Conservation (phyloP, 2,888 invertebrate species). For the Oscheius sp. region DNA sequence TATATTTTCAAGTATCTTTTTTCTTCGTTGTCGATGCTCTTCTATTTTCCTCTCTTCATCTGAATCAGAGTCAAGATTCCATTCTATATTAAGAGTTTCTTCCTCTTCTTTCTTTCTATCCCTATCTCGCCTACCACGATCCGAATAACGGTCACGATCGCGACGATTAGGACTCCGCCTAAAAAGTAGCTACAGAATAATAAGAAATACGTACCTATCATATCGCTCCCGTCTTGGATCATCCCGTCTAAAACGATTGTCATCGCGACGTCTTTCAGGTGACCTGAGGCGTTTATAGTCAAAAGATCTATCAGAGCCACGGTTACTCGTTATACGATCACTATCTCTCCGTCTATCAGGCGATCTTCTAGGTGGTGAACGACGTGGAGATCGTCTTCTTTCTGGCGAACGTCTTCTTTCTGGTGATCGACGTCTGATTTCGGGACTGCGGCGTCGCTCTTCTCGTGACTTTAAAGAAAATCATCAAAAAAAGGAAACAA, state of each 20-base stretch:
- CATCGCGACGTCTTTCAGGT: conserved; percentile 33
- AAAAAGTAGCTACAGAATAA: background rate
- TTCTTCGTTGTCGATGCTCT: conserved; percentile 50
- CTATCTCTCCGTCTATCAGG: conserved; percentile 20
- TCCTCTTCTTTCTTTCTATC: conserved; percentile 29
- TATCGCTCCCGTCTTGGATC: conserved; percentile 15
- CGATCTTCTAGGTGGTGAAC: background rate
- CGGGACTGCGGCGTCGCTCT: background rate
- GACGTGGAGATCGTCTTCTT: background rate
- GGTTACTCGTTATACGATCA: conserved; percentile 5
- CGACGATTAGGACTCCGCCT: conserved; percentile 25
- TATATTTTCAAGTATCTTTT: conserved; percentile 43
- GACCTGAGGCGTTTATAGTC: conserved; percentile 17
- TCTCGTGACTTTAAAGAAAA: background rate
- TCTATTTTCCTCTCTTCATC: conserved; percentile 62
- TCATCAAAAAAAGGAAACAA: background rate
- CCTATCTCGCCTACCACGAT: conserved; percentile 31
- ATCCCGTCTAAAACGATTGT: conserved; percentile 20
- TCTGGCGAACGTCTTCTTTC: conserved; percentile 7
- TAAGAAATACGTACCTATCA: background rate
- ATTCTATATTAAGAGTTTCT: conserved; percentile 36
- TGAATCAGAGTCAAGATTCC: conserved; percentile 52
- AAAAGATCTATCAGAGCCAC: conserved; percentile 11
- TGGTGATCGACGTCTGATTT: background rate
- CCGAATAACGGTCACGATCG: conserved; percentile 15